phyloP scores from a whole-genome alignment of 1,140 invertebrate genomes.

The Tribolium castaneum region DNA sequence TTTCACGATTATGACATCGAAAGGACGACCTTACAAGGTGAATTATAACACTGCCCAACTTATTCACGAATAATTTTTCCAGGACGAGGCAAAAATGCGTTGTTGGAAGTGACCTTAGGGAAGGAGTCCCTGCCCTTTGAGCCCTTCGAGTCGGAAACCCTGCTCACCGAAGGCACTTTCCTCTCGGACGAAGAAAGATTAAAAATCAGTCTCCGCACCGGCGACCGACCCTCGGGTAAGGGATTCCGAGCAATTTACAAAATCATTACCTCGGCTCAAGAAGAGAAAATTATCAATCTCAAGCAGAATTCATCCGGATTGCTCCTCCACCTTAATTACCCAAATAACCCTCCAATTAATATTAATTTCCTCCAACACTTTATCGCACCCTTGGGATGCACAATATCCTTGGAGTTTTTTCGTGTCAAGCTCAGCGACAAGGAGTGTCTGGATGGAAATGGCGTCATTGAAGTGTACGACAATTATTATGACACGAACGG shows the following conservation, averaged over 20 bases:
- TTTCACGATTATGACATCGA: conserved; percentile 63
- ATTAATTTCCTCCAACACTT: conserved; percentile 68
- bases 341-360: conserved; percentile 64
- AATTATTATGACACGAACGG: conserved; percentile 76
- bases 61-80: not conserved
- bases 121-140: conserved; percentile 63
- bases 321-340: conserved; percentile 70
- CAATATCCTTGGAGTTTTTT: conserved; percentile 68
- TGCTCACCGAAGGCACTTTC: conserved; percentile 71
- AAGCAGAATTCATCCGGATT: conserved; percentile 59
- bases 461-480: conserved; percentile 72
- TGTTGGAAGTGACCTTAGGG: conserved; percentile 69
- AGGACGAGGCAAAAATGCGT: conserved; percentile 59
- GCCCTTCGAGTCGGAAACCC: conserved; percentile 65
- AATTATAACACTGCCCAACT: not conserved
- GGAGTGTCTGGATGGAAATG: conserved; percentile 62
- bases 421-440: conserved; percentile 63
- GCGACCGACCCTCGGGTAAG: conserved; percentile 67
- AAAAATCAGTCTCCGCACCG: conserved; percentile 69
- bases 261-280: conserved; percentile 54
- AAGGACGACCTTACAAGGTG: not conserved
- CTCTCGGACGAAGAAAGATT: conserved; percentile 71
- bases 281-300: conserved; percentile 62
- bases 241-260: conserved; percentile 73
- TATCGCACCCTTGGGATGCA: conserved; percentile 69